phyloP scores from a whole-genome alignment of 2,797 vertebrate genomes.

The Gambelia wislizenii region DNA sequence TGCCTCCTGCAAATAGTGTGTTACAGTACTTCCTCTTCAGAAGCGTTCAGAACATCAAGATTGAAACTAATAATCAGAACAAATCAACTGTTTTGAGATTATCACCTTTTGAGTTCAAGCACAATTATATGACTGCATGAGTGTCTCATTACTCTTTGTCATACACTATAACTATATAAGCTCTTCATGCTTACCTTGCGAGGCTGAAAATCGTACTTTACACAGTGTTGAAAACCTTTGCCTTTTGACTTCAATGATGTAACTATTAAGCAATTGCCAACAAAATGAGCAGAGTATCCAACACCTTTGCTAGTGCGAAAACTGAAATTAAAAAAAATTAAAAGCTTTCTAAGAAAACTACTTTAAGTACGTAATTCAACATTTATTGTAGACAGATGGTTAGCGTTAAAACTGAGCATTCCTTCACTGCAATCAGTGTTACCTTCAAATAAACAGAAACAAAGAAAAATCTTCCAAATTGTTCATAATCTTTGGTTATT shows the following conservation, averaged over 20 bases:
- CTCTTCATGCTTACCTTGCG: constrained; percentile 86
- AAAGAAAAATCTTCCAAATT: constrained; percentile 1
- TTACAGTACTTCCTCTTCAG: not conserved
- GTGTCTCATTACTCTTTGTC: not conserved
- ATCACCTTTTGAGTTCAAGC: not conserved
- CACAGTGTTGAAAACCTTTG: constrained; percentile 99
- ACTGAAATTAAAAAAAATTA: constrained; percentile 76
- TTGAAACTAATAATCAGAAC: not conserved
- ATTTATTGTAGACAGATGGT: constrained; percentile 24
- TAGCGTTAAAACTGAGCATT: not conserved
- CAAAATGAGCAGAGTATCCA: constrained; percentile 98
- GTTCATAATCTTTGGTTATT: not conserved
- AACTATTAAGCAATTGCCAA: constrained; percentile 98
- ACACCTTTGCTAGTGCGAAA: constrained; percentile 99
- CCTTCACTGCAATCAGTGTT: not conserved
- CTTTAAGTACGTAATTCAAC: too few species aligned
- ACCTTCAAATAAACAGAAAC: not conserved
- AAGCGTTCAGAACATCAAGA: not conserved
- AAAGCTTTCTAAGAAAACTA: not conserved
- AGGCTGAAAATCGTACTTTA: constrained; percentile 98
- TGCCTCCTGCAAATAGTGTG: not conserved
- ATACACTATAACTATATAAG: not conserved
- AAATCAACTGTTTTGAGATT: not conserved
- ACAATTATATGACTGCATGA: not conserved
- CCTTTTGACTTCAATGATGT: constrained; percentile 98